These are phyloP conservation scores for Hylyphantes graminicola DNA, from an alignment of 1,140 invertebrate genomes.

Conservation along the genomic window DNA sequence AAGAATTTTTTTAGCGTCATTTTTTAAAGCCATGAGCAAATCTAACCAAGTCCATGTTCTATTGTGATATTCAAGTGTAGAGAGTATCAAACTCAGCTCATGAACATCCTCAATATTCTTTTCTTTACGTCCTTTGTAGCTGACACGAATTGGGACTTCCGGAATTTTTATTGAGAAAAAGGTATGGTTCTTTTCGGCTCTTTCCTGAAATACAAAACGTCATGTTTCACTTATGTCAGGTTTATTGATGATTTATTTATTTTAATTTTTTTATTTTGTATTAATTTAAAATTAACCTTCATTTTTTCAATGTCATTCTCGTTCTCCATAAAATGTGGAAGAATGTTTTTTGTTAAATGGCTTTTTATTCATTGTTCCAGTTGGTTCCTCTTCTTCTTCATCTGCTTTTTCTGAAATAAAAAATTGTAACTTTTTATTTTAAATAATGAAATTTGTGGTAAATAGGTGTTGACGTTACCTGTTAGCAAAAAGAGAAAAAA, in stretches of 20 bases:
- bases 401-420: conserved; percentile 45
- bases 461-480: too few relatives aligned
- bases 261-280: background rate
- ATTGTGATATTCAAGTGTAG: conserved; percentile 97
- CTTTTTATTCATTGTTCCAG: conserved; percentile 24
- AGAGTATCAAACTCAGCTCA: conserved; percentile 92
- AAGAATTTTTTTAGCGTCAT: conserved; percentile 89
- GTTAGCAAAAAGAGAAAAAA: too few relatives aligned
- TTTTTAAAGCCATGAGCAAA: conserved; percentile 93
- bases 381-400: conserved; percentile 52
- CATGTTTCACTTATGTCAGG: background rate
- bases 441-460: too few relatives aligned
- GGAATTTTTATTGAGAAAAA: conserved; percentile 98
- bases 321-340: conserved; percentile 67
- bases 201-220: conserved; percentile 72
- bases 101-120: conserved; percentile 97
- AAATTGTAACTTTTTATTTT: too few relatives aligned
- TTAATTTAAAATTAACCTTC: conserved; percentile 75
- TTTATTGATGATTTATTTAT: background rate
- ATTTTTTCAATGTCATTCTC: conserved; percentile 84
- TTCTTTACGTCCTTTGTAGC: conserved; percentile 98
- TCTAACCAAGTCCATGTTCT: conserved; percentile 99
- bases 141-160: conserved; percentile 94
- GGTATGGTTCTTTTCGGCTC: conserved; percentile 97
- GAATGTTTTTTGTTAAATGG: conserved; percentile 30